These are phyloP conservation scores for Athetis lepigone DNA, from an alignment of 2,888 invertebrate species.

Conservation along the genomic window DNA sequence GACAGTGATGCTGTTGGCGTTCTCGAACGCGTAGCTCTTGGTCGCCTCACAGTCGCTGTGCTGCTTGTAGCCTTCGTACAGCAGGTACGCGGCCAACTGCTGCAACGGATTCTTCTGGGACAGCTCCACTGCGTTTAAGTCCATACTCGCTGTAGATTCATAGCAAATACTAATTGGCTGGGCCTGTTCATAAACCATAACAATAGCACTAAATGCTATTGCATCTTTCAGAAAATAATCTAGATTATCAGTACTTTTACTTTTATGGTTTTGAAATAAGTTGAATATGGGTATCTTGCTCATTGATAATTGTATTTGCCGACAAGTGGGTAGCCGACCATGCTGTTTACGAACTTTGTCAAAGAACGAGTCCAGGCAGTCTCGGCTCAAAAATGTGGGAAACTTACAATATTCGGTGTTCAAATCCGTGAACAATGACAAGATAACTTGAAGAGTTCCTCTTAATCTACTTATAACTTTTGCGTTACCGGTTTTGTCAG, in stretches of 20 bases:
- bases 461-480: conserved; percentile 25
- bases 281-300: conserved; percentile 48
- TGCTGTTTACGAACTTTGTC: conserved; percentile 25
- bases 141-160: background rate
- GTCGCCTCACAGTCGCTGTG: conserved; percentile 41
- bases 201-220: conserved; percentile 15
- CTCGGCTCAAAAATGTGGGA: conserved; percentile 34
- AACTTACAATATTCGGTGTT: conserved; percentile 14
- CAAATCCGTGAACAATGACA: conserved; percentile 37
- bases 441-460: conserved; percentile 40
- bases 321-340: conserved; percentile 33
- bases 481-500: conserved; percentile 2
- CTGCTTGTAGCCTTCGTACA: conserved; percentile 29
- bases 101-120: conserved; percentile 10
- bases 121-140: conserved; percentile 17
- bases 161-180: background rate
- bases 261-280: conserved; percentile 32
- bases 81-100: conserved; percentile 39
- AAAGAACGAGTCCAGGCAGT: conserved; percentile 48
- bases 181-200: conserved; percentile 27
- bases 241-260: conserved; percentile 21
- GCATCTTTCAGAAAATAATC: conserved; percentile 32
- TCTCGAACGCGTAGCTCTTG: conserved; percentile 33
- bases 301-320: conserved; percentile 14
- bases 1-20: conserved; percentile 22